A percentile compares a stretch with the other conserved stretches of the same genome.
phyloP scores from a whole-genome alignment of 1,140 invertebrate species.

The Bombus confusus region DNA sequence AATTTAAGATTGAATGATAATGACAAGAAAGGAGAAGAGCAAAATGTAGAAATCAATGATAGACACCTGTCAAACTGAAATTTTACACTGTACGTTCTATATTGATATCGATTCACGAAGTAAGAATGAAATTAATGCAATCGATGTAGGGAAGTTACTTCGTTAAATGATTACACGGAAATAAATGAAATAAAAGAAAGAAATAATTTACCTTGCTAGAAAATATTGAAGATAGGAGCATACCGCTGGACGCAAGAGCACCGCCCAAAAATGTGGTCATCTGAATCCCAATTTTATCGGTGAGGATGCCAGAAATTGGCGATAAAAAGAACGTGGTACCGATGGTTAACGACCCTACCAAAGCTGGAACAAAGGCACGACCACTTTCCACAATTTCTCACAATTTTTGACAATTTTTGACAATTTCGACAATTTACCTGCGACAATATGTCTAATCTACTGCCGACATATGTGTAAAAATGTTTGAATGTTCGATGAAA shows the following conservation, averaged over 20 bases:
- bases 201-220: slow-evolving; percentile 81
- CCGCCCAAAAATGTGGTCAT: slow-evolving; percentile 92
- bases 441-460: too few species aligned
- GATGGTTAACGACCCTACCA: slow-evolving; percentile 93
- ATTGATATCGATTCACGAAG: not conserved
- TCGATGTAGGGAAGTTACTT: not conserved
- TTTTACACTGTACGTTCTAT: not conserved
- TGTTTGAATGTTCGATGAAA: too few species aligned
- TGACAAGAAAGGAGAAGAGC: not conserved
- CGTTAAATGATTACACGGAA: not conserved
- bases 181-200: slow-evolving; percentile 23
- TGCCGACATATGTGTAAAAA: not conserved
- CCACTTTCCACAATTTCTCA: not conserved
- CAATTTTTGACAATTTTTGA: slow-evolving; percentile 15
- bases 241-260: slow-evolving; percentile 88
- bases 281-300: slow-evolving; percentile 92
- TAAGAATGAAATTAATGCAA: not conserved
- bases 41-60: not conserved
- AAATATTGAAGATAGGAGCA: slow-evolving; percentile 92
- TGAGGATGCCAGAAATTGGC: slow-evolving; percentile 93
- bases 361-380: slow-evolving; percentile 85
- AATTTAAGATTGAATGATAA: not conserved
- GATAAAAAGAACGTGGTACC: slow-evolving; percentile 95
- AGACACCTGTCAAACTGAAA: not conserved
- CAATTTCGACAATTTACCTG: not conserved